phyloP scores from a whole-genome alignment of 1,140 invertebrate genomes.

The Drosophila kurseongensis region DNA sequence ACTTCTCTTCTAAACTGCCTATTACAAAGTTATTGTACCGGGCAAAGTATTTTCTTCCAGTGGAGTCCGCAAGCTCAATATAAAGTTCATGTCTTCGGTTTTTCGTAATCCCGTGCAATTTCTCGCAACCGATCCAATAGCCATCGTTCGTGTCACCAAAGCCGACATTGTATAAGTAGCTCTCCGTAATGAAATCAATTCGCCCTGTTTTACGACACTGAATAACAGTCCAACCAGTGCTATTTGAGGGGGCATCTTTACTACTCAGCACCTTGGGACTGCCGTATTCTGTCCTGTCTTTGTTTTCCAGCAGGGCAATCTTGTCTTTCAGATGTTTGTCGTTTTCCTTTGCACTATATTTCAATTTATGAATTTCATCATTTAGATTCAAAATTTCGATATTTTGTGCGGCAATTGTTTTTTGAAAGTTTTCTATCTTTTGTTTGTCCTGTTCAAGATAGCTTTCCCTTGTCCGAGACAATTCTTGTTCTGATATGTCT shows the following conservation, averaged over 20 bases:
- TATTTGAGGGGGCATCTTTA: neutral
- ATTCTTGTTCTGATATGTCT: neutral
- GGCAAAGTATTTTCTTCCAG: constrained; percentile 6
- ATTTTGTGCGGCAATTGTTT: neutral
- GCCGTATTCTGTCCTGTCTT: neutral
- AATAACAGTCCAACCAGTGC: constrained; percentile 27
- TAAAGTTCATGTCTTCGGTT: constrained; percentile 17
- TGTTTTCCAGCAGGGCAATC: neutral
- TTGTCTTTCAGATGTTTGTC: neutral
- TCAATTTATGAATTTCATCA: neutral
- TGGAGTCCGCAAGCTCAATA: constrained; percentile 19
- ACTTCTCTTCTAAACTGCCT: constrained; percentile 14
- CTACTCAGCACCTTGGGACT: neutral
- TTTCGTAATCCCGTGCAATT: constrained; percentile 10
- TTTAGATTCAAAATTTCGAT: neutral
- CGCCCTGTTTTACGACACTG: constrained; percentile 22
- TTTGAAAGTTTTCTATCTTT: neutral
- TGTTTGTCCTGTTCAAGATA: neutral
- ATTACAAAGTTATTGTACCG: constrained; percentile 32
- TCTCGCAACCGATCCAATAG: constrained; percentile 27
- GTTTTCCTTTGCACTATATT: neutral
- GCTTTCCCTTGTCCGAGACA: neutral
- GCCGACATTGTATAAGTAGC: constrained; percentile 11
- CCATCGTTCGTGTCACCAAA: constrained; percentile 9
- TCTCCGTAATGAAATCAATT: constrained; percentile 8